Percentiles rank a stretch among this genome's conserved stretches.
These are phyloP conservation scores for Ranitomeya imitator DNA, from an alignment of 2,113 vertebrate species.

Conservation along the genomic window DNA sequence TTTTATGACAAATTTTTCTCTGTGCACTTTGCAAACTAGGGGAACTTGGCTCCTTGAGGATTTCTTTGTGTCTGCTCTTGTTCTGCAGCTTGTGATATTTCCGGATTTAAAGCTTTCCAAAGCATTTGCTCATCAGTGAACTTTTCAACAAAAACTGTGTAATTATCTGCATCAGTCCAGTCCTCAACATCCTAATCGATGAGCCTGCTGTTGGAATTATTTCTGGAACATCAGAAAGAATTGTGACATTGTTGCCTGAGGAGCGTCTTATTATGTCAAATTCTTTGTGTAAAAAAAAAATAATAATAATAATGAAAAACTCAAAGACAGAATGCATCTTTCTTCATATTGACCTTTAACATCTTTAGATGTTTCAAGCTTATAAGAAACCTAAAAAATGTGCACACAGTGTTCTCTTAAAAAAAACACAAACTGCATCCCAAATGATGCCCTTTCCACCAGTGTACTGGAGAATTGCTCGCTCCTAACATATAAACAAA, in stretches of 20 bases:
- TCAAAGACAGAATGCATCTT: neutral
- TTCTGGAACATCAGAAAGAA: constrained; percentile 11
- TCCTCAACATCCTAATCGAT: neutral
- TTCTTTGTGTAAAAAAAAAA: neutral
- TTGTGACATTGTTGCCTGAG: neutral
- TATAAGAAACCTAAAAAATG: neutral
- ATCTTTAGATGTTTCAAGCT: neutral
- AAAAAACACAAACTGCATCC: neutral
- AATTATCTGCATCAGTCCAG: neutral
- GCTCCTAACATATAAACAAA: neutral
- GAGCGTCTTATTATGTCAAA: neutral
- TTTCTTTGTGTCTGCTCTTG: neutral
- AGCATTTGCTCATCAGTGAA: neutral
- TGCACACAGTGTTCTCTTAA: neutral
- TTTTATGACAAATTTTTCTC: neutral
- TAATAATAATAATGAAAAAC: neutral
- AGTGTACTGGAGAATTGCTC: no score
- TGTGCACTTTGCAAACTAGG: neutral
- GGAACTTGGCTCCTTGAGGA: neutral
- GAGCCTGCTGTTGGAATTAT: neutral
- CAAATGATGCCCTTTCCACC: no score
- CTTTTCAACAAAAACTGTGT: neutral
- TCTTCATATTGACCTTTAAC: neutral
- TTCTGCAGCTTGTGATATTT: neutral
- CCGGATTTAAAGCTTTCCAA: neutral